A percentile compares a stretch with the other conserved stretches of the same genome.
Conservation (phyloP, 2,888 invertebrate genomes). For the Watsonalla binaria region DNA sequence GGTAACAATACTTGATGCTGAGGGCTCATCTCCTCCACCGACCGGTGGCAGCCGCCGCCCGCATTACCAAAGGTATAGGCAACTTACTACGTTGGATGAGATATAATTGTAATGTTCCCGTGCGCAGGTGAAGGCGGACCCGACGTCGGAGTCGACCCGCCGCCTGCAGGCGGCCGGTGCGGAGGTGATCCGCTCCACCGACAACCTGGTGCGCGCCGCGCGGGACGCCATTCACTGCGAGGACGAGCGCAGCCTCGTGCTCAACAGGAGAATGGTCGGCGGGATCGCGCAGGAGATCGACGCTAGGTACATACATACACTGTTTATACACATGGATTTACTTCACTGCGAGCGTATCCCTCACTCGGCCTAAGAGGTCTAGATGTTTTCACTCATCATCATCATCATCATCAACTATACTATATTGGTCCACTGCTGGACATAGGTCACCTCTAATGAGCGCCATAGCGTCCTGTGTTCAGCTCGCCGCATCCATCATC, state of each 20-base stretch:
- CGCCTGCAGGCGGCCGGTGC: conserved; percentile 96
- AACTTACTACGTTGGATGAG: too few relatives aligned
- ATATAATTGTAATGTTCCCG: too few relatives aligned
- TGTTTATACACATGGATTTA: neutral
- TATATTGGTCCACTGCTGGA: too few relatives aligned
- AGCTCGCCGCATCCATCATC: neutral
- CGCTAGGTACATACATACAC: conserved; percentile 76
- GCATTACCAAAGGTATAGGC: too few relatives aligned
- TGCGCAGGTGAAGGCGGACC: conserved; percentile 94
- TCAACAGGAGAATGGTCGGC: conserved; percentile 96
- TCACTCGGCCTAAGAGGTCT: too few relatives aligned
- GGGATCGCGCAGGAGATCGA: conserved; percentile 98
- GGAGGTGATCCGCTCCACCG: conserved; percentile 98
- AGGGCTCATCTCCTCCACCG: too few relatives aligned
- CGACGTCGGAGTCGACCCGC: conserved; percentile 94
- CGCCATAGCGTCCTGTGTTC: too few relatives aligned
- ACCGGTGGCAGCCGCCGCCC: too few relatives aligned
- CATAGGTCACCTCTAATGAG: too few relatives aligned
- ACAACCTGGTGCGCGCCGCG: conserved; percentile 96
- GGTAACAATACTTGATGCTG: conserved; percentile 51
- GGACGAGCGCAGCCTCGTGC: conserved; percentile 93
- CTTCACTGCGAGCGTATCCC: too few relatives aligned
- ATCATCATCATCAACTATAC: too few relatives aligned
- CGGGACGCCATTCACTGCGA: conserved; percentile 94
- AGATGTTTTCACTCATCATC: too few relatives aligned